Percentiles rank a stretch among this genome's conserved stretches.
phyloP scores from a whole-genome alignment of 2,113 vertebrate genomes.

The Seriola dumerili region DNA sequence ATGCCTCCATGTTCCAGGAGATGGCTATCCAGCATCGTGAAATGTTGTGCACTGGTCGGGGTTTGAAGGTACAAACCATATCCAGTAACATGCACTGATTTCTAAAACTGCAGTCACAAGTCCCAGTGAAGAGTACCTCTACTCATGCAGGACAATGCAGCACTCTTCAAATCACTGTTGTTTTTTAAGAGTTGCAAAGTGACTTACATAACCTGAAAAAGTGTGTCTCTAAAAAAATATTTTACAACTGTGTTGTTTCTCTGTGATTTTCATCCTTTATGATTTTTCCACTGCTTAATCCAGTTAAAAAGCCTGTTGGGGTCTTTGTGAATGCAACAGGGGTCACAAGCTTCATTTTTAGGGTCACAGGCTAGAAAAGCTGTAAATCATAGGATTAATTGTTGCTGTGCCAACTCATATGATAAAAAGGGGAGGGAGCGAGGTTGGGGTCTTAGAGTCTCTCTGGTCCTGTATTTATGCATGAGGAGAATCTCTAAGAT shows the following conservation, averaged over 20 bases:
- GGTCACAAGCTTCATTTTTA: conserved; percentile 2
- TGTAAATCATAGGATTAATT: conserved; percentile 30
- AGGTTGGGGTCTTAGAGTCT: neutral
- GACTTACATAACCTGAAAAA: no score
- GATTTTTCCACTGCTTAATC: conserved; percentile 10
- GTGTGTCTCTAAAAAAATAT: neutral
- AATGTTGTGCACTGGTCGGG: no score
- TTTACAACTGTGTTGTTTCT: neutral
- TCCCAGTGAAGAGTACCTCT: no score
- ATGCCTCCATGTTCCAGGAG: neutral
- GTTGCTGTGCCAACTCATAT: neutral
- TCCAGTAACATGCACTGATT: no score
- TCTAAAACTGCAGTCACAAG: no score
- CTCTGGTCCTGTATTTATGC: conserved; percentile 21
- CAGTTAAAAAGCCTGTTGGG: neutral
- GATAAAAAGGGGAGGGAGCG: conserved; percentile 2
- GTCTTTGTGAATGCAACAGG: neutral
- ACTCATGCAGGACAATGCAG: no score
- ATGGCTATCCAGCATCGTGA: no score
- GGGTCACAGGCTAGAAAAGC: conserved; percentile 15
- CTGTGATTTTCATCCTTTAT: neutral
- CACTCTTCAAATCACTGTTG: no score
- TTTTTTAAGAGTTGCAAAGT: no score
- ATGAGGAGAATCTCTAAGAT: conserved; percentile 15
- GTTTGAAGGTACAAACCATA: no score